Conservation (phyloP, 92 coral and sea anemone species). For the Meandrina meandrites region DNA sequence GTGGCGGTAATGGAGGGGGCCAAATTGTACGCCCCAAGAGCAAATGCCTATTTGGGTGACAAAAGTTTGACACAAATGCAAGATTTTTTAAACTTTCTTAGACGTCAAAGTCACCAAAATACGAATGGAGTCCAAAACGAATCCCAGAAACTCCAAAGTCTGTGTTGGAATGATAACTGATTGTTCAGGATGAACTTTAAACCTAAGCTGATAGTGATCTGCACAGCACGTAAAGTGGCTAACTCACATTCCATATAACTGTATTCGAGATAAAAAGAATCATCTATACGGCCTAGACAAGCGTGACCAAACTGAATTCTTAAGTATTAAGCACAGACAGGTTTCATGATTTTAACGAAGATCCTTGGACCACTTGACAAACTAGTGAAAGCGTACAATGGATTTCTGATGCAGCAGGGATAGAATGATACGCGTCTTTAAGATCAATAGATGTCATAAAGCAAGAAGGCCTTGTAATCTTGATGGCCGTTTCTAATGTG, state of each 20-base stretch:
- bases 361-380: conserved; percentile 51
- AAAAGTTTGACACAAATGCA: conserved; percentile 44
- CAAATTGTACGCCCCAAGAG: conserved; percentile 60
- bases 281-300: conserved; percentile 61
- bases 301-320: conserved; percentile 57
- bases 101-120: conserved; percentile 57
- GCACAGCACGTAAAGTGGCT: conserved; percentile 54
- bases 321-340: conserved; percentile 43
- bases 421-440: conserved; percentile 56
- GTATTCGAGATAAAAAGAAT: conserved; percentile 31
- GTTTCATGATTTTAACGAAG: conserved; percentile 59
- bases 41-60: conserved; percentile 11
- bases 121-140: conserved; percentile 38
- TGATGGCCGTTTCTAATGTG: conserved; percentile 49
- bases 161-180: conserved; percentile 57
- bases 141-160: conserved; percentile 47
- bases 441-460: conserved; percentile 44
- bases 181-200: conserved; percentile 54
- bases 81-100: conserved; percentile 34
- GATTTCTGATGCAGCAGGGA: conserved; percentile 57
- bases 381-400: conserved; percentile 47
- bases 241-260: conserved; percentile 40
- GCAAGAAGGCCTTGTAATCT: conserved; percentile 43
- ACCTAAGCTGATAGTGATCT: conserved; percentile 51
- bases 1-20: conserved; percentile 54